A percentile compares a stretch with the other conserved stretches of the same genome.
phyloP scores from a whole-genome alignment of 2,797 vertebrate species.

The Lacerta bilineata region DNA sequence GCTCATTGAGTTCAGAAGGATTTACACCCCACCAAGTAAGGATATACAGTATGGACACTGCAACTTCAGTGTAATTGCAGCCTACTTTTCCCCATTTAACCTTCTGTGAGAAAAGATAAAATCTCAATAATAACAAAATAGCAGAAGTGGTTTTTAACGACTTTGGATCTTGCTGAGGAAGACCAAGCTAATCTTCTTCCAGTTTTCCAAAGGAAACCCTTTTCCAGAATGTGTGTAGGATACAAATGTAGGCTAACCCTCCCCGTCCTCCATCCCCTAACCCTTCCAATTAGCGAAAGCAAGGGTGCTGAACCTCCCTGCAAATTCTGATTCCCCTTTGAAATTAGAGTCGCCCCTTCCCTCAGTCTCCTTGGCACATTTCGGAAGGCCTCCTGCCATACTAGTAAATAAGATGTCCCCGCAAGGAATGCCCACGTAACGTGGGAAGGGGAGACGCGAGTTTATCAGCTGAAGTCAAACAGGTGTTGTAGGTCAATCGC shows the following conservation, averaged over 20 bases:
- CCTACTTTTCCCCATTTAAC: not conserved
- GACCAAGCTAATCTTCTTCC: too few relatives aligned
- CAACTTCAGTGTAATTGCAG: not conserved
- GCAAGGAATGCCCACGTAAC: not conserved
- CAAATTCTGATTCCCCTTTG: too few relatives aligned
- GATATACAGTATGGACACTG: not conserved
- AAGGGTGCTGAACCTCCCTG: fast-evolving
- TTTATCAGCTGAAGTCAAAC: not conserved
- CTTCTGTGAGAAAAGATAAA: not conserved
- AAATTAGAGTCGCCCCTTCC: not conserved
- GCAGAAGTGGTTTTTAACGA: not conserved
- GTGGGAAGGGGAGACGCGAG: not conserved
- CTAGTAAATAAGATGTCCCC: not conserved
- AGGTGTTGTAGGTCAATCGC: too few relatives aligned
- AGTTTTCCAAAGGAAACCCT: not conserved
- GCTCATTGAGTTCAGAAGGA: not conserved
- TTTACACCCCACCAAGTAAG: not conserved
- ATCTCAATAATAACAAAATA: not conserved
- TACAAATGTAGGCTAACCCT: not conserved
- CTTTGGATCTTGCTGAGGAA: not conserved
- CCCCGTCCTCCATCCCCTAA: too few relatives aligned
- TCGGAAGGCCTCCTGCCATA: too few relatives aligned
- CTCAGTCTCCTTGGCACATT: not conserved
- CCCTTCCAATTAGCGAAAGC: not conserved
- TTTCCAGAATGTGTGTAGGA: not conserved